Percentiles rank a stretch among this genome's conserved stretches.
These are phyloP conservation scores for Polypedilum vanderplanki DNA, from an alignment of 1,140 invertebrate genomes.

Conservation along the genomic window DNA sequence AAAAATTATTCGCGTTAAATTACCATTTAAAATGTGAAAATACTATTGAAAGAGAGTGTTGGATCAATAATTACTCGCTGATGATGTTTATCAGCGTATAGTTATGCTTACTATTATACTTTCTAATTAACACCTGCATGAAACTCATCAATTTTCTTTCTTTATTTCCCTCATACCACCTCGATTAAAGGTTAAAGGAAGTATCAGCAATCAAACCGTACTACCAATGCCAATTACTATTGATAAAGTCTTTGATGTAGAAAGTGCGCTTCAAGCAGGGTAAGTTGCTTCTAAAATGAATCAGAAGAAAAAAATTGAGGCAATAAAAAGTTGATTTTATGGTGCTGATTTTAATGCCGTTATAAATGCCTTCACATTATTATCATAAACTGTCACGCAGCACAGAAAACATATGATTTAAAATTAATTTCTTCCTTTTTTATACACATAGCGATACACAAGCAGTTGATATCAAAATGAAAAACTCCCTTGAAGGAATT, in stretches of 20 bases:
- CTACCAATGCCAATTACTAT: slow-evolving; percentile 67
- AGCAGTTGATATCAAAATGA: slow-evolving; percentile 51
- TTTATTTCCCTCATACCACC: background rate
- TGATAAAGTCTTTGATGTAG: slow-evolving; percentile 54
- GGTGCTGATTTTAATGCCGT: background rate
- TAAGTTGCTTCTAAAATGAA: too few relatives aligned
- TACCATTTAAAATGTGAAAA: slow-evolving; percentile 20
- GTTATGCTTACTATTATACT: background rate
- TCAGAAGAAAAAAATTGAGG: slow-evolving; percentile 35
- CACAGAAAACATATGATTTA: background rate
- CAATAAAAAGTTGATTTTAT: slow-evolving; percentile 18
- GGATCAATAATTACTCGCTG: slow-evolving; percentile 27
- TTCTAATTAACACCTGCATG: background rate
- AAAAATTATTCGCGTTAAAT: slow-evolving; percentile 1
- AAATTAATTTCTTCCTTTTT: background rate
- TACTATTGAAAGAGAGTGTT: slow-evolving; percentile 24
- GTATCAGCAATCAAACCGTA: slow-evolving; percentile 46
- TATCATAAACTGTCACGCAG: background rate
- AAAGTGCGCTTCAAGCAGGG: slow-evolving; percentile 47
- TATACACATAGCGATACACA: slow-evolving; percentile 37
- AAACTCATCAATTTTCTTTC: background rate
- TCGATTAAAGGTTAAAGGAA: slow-evolving; percentile 42
- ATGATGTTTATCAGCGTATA: background rate
- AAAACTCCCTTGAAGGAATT: slow-evolving; percentile 62
- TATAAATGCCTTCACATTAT: background rate